Percentiles rank a stretch among this genome's conserved stretches.
These are phyloP conservation scores for Meriones psammophilus DNA, from an alignment of 2,797 vertebrate species.

Conservation along the genomic window DNA sequence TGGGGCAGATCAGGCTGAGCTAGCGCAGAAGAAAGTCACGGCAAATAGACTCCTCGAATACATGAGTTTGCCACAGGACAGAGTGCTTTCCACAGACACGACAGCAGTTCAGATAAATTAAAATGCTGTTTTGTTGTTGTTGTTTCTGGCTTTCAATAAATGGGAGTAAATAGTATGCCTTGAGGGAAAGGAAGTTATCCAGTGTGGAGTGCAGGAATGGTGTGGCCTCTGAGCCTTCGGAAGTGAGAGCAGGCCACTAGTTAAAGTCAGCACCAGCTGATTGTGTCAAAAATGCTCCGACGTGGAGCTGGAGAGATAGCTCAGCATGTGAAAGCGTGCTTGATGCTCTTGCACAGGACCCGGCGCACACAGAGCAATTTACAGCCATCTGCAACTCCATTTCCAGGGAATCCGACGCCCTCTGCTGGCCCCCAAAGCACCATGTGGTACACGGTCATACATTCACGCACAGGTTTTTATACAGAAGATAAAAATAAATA, in stretches of 20 bases:
- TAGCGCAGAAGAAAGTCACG: background rate
- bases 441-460: background rate
- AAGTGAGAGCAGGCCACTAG: slow-evolving; percentile 91
- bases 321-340: background rate
- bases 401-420: background rate
- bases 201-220: background rate
- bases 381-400: background rate
- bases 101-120: background rate
- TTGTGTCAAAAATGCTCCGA: background rate
- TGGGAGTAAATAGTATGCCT: no score
- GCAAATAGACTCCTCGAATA: no score
- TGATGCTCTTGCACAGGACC: background rate
- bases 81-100: background rate
- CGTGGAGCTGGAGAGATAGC: background rate
- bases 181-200: background rate
- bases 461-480: background rate
- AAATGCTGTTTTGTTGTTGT: background rate
- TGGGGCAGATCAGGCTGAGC: background rate
- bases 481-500: background rate
- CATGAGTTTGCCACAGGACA: background rate
- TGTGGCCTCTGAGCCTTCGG: slow-evolving; percentile 91
- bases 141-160: background rate
- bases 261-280: background rate
- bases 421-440: background rate
- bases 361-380: background rate